A percentile compares a stretch with the other conserved stretches of the same genome.
phyloP scores from a whole-genome alignment of 2,113 vertebrate genomes.

The Phalacrocorax brasilianus region DNA sequence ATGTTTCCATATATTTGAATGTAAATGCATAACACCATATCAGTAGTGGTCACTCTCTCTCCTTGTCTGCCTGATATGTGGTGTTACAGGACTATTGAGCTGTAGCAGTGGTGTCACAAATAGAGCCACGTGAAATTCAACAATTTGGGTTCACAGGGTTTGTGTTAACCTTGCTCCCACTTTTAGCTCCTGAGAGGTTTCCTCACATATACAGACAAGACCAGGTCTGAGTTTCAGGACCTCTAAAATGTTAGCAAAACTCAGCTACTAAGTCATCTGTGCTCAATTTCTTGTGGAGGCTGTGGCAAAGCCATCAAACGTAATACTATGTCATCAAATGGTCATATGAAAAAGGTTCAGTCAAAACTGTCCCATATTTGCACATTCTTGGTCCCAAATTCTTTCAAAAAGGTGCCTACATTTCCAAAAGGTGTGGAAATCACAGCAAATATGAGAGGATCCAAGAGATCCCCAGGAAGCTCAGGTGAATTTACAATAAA shows the following conservation, averaged over 20 bases:
- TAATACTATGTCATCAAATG: neutral
- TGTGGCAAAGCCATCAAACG: neutral
- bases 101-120: neutral
- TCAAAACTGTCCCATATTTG: neutral
- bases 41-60: accelerated
- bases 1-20: neutral
- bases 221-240: neutral
- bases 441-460: neutral
- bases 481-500: neutral
- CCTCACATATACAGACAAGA: neutral
- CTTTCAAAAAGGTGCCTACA: neutral
- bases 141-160: neutral
- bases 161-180: neutral
- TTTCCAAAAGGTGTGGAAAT: neutral
- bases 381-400: neutral
- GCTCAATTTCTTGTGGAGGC: neutral
- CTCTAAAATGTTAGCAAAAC: neutral
- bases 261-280: neutral
- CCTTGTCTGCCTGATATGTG: neutral
- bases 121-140: neutral
- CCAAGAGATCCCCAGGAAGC: neutral
- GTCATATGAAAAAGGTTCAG: neutral
- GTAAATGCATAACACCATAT: neutral
- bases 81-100: neutral
- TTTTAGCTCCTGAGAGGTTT: neutral